Base-by-base conservation (phyloP, 2,888 invertebrate species). In the Rhopalosiphum nymphaeae region DNA sequence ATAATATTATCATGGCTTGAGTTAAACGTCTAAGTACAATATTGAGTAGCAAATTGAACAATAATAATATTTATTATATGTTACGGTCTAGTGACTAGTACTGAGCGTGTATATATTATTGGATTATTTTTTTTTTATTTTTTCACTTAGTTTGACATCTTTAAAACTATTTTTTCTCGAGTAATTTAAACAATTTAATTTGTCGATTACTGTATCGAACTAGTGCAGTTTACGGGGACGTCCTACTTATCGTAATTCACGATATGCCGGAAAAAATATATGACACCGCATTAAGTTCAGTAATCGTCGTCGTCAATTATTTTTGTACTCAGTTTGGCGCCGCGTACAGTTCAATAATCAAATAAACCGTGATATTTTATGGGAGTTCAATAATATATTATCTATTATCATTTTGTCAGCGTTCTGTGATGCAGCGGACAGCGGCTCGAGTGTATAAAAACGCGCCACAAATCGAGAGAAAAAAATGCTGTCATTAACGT, bases 71-170 rank as follows among this genome's bases (percentile, higher is more conserved):
- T 46, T 42, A 36, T 78, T 36, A 21, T 36, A 36, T 36, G 78
- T 78, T 36, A 36, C 21, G 78, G 78, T 78, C 21, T 78, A 78
- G 78, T 42, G 78, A 78, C 36, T 78, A 21, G 78, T 36, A 78
- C 36, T 36, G 9, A 36, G 36, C 9, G 36, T 36, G 36, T 78
- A 78, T 36, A 78, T 78, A 46, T 46, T 46, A 46, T 46, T 5
- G 78, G 36, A 78, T 36, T 78, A 78, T 67, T 44, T 44, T 67
- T 13, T 4, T 57, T 67, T 67, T n/a, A 13, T 46, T 46, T 46
- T 86, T 86, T 46, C 46, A 46, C 29, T 49, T 86, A 29, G 44
- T 89, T 89, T 89, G 89, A 89, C 89, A 89, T 57, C 44, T 89
- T 89, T 57, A 44, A 89, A 46, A 46, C 86, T 29, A 29, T 86